Evolutionary conservation across 2,888 invertebrate species (phyloP).

Genomic region (Labia minor): DNA sequence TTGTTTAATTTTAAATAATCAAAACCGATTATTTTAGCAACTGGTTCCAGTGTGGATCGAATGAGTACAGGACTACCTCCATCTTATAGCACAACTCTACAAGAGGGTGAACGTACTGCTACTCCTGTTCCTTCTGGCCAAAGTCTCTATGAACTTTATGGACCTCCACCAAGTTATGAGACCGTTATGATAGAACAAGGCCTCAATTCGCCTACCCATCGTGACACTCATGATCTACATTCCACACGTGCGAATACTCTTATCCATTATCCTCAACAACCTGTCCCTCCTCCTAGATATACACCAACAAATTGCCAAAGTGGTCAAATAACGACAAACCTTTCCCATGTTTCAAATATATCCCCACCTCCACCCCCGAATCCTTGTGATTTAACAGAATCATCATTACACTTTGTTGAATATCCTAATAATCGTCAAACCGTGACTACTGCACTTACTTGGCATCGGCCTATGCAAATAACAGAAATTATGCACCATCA

Average conservation of each 20-base stretch:
- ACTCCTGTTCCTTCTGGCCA: not conserved
- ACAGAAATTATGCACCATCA: not conserved
- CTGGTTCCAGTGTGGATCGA: not conserved
- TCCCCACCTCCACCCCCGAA: not conserved
- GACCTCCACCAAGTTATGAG: conserved; percentile 41
- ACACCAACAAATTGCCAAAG: not conserved
- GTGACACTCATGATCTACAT: not conserved
- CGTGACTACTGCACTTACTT: not conserved
- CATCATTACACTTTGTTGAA: not conserved
- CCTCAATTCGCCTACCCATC: not conserved
- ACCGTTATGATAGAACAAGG: conserved; percentile 31
- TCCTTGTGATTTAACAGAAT: not conserved
- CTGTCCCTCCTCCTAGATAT: not conserved
- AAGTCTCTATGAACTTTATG: conserved; percentile 38
- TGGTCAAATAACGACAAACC: not conserved
- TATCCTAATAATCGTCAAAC: not conserved
- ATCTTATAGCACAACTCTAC: not conserved
- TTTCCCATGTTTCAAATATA: not conserved
- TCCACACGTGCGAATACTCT: not conserved
- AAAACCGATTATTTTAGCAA: too few relatives aligned
- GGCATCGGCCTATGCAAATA: conserved; percentile 7
- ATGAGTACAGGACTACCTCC: not conserved
- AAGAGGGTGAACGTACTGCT: not conserved
- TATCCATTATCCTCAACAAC: not conserved
- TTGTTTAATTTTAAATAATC: too few relatives aligned